Evolutionary conservation across 2,797 vertebrate species (phyloP).

Genomic region (Delichon dasypus): DNA sequence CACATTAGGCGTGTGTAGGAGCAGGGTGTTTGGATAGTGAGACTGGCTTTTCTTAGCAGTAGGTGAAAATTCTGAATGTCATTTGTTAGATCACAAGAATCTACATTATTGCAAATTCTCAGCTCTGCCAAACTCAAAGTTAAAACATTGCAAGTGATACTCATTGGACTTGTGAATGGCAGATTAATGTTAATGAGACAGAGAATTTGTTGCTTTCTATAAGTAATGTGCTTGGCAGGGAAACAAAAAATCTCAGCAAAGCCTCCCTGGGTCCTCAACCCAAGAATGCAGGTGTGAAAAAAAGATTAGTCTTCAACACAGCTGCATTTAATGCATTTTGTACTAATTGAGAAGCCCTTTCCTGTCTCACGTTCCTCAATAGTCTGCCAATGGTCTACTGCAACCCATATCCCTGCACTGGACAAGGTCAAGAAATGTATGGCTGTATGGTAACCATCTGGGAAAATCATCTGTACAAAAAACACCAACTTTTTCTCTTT

Average conservation of each 20-base stretch:
- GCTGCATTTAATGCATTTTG: not conserved
- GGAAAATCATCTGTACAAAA: not conserved
- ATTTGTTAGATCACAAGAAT: not conserved
- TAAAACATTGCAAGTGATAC: not conserved
- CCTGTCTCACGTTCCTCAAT: not conserved
- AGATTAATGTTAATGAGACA: not conserved
- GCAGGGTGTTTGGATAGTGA: not conserved
- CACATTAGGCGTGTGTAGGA: fast-evolving
- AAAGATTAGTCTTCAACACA: not conserved
- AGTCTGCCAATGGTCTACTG: not conserved
- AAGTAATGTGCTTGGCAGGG: not conserved
- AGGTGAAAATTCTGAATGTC: not conserved
- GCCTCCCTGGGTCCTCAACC: not conserved
- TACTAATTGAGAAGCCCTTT: not conserved
- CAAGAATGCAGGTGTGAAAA: not conserved
- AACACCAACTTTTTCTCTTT: not conserved
- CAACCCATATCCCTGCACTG: not conserved
- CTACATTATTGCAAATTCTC: not conserved
- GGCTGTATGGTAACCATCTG: not conserved
- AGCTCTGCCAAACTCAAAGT: not conserved
- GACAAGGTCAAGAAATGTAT: not conserved
- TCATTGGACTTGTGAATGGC: not conserved
- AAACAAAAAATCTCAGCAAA: not conserved
- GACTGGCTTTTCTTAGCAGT: not conserved
- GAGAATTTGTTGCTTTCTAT: not conserved